Evolutionary conservation across 2,113 vertebrate genomes (phyloP).

Genomic region (Dicaeum eximium): DNA sequence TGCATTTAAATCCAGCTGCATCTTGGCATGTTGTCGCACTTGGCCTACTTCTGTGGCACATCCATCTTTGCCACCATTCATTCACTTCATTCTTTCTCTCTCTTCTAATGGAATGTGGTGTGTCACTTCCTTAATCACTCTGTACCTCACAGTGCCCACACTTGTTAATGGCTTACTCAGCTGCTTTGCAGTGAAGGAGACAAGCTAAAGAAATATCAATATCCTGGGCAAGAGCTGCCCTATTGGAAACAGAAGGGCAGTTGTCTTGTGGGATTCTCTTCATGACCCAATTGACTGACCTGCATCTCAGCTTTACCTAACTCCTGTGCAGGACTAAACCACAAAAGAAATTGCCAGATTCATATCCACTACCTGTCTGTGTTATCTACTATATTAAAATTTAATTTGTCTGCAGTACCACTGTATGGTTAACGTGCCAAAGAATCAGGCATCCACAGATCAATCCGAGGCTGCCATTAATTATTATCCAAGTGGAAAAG

Average conservation of each 20-base stretch:
- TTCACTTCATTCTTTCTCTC: neutral
- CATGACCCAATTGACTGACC: neutral
- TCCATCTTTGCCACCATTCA: neutral
- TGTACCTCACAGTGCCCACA: neutral
- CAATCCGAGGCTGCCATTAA: neutral
- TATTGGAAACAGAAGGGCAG: neutral
- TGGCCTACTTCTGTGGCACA: rapidly evolving
- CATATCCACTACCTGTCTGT: neutral
- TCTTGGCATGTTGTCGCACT: neutral
- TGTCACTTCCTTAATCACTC: neutral
- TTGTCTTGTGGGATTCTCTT: neutral
- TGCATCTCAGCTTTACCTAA: neutral
- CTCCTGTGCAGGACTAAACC: neutral
- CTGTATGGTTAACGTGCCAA: neutral
- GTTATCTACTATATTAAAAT: neutral
- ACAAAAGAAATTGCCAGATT: neutral
- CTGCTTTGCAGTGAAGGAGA: neutral
- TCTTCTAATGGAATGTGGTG: neutral
- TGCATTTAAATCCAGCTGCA: neutral
- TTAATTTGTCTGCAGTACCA: neutral
- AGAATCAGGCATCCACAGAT: neutral
- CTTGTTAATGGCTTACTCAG: neutral
- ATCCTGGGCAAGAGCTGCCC: neutral
- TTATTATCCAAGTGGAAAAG: neutral
- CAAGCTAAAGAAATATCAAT: neutral